Evolutionary conservation across 2,797 vertebrate genomes (phyloP).

Genomic region (Propithecus deckenii): DNA sequence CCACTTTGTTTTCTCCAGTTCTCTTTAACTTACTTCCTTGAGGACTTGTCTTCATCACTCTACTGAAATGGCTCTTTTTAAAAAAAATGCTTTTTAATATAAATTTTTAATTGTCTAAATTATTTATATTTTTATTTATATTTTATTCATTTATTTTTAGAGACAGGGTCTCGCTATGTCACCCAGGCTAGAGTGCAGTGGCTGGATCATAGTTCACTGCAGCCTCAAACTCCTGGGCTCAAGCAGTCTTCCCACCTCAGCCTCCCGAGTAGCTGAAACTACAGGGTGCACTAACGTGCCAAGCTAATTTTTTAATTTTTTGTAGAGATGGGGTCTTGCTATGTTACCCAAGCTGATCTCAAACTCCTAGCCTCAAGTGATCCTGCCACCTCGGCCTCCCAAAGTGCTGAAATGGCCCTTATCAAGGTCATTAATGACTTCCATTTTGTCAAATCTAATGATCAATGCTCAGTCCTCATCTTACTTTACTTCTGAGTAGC

Average conservation of each 20-base stretch:
- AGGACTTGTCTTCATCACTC: background rate
- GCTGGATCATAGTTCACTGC: background rate
- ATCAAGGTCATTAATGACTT: background rate
- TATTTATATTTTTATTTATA: background rate
- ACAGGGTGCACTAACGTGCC: background rate
- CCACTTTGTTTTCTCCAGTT: background rate
- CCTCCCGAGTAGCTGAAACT: background rate
- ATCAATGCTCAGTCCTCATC: background rate
- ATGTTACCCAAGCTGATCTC: background rate
- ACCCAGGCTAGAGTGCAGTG: background rate
- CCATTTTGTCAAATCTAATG: background rate
- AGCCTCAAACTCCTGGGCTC: background rate
- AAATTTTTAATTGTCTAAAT: background rate
- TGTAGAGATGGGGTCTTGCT: background rate
- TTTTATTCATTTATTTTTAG: background rate
- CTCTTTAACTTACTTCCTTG: background rate
- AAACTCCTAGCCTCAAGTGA: background rate
- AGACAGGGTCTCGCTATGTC: background rate
- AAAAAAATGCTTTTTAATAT: background rate
- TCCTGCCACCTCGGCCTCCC: background rate
- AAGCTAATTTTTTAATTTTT: background rate
- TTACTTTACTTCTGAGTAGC: background rate
- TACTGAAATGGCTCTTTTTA: background rate
- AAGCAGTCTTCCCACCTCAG: background rate
- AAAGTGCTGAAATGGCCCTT: background rate